These are phyloP conservation scores for Hydrotaea diabolus DNA, from an alignment of 2,888 invertebrate species.

Conservation along the genomic window DNA sequence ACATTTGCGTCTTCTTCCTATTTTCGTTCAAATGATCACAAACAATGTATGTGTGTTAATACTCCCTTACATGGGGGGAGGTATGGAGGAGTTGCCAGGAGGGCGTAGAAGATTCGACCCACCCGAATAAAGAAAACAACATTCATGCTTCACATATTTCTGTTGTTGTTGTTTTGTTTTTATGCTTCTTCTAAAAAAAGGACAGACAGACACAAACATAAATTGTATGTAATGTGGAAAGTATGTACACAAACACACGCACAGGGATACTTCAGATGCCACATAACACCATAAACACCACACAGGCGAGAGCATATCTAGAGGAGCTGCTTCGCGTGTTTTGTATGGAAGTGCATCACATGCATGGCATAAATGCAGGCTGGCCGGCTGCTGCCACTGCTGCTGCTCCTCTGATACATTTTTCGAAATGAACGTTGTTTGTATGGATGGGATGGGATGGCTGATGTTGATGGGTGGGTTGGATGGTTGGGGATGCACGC, in stretches of 20 bases:
- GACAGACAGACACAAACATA: constrained; percentile 4
- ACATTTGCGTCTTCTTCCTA: not conserved
- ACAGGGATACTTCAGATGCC: too few species aligned
- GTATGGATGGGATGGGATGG: constrained; percentile 20
- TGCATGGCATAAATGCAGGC: constrained; percentile 5
- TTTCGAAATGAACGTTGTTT: not conserved
- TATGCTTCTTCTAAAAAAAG: not conserved
- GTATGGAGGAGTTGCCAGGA: not conserved
- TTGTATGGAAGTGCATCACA: constrained; percentile 12
- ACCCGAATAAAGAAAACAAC: not conserved
- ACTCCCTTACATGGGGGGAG: not conserved
- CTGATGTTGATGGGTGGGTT: not conserved
- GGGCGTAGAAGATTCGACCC: constrained; percentile 11
- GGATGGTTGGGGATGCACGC: constrained; percentile 20
- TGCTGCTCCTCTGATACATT: not conserved
- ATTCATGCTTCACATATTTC: constrained; percentile 5
- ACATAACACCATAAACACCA: too few species aligned
- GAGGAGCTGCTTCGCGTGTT: constrained; percentile 7
- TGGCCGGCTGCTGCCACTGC: not conserved
- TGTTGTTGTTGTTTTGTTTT: constrained; percentile 7
- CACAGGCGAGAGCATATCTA: not conserved
- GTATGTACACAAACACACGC: not conserved
- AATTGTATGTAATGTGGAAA: constrained; percentile 6
- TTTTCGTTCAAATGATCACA: not conserved
- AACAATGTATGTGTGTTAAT: constrained; percentile 4